Conservation (phyloP, 1,140 invertebrate genomes). For the Capitella teleta region DNA sequence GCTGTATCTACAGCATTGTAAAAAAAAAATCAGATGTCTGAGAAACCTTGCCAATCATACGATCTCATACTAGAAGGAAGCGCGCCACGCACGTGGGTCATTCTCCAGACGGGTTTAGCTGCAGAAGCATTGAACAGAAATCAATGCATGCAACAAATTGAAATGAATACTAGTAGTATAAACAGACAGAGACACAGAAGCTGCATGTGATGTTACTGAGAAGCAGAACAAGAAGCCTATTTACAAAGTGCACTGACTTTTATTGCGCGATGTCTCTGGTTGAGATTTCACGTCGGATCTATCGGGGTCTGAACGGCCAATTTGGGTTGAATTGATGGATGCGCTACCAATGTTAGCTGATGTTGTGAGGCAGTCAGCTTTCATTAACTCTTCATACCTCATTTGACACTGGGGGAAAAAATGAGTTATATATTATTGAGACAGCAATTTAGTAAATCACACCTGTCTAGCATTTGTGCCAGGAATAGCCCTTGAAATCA, state of each 20-base stretch:
- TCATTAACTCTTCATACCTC: not conserved
- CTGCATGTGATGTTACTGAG: no score
- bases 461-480: conserved; percentile 34
- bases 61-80: no score
- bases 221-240: no score
- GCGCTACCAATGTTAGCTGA: not conserved
- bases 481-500: conserved; percentile 31
- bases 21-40: no score
- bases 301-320: not conserved
- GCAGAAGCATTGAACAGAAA: no score
- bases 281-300: not conserved
- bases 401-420: conserved; percentile 1
- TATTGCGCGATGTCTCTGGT: not conserved
- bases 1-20: no score
- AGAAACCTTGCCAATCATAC: no score
- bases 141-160: no score
- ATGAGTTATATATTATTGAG: not conserved
- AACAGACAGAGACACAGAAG: no score
- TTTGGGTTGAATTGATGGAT: not conserved
- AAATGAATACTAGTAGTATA: no score
- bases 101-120: no score
- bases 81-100: no score
- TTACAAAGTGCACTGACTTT: not conserved
- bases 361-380: not conserved
- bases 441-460: not conserved